Conservation (phyloP, 2,797 vertebrate species). For the Cossypha caffra region DNA sequence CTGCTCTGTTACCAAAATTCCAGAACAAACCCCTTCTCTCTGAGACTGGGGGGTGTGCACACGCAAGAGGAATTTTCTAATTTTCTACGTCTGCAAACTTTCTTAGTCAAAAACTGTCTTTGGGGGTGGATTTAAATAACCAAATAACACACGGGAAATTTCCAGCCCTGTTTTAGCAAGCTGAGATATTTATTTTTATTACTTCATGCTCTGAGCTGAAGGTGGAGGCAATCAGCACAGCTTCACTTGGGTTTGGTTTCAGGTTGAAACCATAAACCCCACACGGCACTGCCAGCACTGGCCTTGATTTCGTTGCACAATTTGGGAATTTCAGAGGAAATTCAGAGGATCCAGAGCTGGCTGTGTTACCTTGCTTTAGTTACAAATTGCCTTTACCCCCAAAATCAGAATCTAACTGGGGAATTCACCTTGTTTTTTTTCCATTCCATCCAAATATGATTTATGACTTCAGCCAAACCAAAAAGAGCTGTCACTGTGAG, state of each 20-base stretch:
- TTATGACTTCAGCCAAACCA: not conserved
- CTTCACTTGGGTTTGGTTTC: not conserved
- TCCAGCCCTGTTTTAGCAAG: not conserved
- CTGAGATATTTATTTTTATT: not conserved
- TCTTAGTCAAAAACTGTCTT: not conserved
- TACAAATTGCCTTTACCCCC: not conserved
- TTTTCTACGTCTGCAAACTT: not conserved
- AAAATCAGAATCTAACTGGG: not conserved
- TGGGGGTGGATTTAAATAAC: not conserved
- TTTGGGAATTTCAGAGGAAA: not conserved
- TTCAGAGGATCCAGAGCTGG: not conserved
- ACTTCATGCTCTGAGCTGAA: not conserved
- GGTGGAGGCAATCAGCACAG: not conserved
- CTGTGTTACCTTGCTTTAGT: not conserved
- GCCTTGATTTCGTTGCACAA: not conserved
- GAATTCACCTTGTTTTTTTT: not conserved
- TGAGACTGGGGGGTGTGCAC: not conserved
- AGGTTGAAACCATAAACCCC: not conserved
- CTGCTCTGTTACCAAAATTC: not conserved
- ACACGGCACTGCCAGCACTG: not conserved
- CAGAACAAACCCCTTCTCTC: not conserved
- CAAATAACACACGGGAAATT: not conserved
- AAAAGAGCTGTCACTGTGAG: conserved; percentile 39
- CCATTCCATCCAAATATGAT: not conserved
- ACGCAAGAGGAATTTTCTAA: not conserved